phyloP scores from a whole-genome alignment of 2,113 vertebrate genomes.

The Melanocharis versteri region DNA sequence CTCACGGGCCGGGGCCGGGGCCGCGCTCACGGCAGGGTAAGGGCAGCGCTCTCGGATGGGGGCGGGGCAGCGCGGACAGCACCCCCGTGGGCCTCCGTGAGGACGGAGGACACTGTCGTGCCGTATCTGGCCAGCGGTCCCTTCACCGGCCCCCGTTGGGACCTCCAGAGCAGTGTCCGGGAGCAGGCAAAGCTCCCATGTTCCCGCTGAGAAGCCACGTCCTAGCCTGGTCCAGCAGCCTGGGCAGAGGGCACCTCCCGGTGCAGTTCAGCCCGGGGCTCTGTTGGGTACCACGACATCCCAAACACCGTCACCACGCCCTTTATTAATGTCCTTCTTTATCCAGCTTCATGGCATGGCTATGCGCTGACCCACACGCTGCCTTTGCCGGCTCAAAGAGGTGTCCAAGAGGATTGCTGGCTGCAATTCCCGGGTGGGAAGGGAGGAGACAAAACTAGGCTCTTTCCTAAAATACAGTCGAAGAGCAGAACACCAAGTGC shows the following conservation, averaged over 20 bases:
- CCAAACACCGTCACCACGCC: fast-evolving
- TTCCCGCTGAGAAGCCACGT: fast-evolving
- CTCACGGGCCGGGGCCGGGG: not conserved
- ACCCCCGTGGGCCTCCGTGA: too few species aligned
- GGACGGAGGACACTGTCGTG: not conserved
- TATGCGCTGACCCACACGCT: fast-evolving
- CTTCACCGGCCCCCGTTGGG: not conserved
- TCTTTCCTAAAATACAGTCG: not conserved
- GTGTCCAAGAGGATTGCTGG: not conserved
- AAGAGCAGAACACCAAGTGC: not conserved
- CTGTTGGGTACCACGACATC: fast-evolving
- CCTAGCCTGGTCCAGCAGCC: not conserved
- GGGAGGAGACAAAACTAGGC: not conserved
- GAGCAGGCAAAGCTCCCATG: not conserved
- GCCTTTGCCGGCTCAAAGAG: not conserved
- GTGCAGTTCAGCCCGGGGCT: not conserved
- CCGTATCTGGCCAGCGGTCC: not conserved
- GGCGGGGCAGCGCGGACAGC: not conserved
- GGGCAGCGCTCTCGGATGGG: too few species aligned
- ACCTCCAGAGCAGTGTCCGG: not conserved
- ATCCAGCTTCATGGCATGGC: fast-evolving
- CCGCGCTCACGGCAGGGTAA: not conserved
- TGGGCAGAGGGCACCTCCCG: not conserved
- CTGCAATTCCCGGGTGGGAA: not conserved
- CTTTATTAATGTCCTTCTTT: not conserved